Percentiles rank a stretch among this genome's conserved stretches.
These are phyloP conservation scores for Phacellophora camtschatica DNA, from an alignment of 30 jellyfish, hydroid and myxozoan species.

Conservation along the genomic window DNA sequence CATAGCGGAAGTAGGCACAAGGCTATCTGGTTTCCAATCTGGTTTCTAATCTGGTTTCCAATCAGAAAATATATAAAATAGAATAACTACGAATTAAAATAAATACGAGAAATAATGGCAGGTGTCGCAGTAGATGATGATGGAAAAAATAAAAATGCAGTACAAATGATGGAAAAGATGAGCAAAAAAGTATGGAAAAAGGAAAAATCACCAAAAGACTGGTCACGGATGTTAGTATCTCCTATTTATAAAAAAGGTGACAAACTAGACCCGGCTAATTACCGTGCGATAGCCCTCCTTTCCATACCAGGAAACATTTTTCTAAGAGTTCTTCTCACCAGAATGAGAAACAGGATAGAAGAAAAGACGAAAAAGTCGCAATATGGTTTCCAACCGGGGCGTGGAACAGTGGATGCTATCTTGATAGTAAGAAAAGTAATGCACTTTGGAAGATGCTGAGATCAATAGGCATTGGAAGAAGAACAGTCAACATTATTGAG, in stretches of 20 bases:
- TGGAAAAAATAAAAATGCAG: conserved; percentile 30
- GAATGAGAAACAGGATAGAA: neutral
- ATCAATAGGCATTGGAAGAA: conserved; percentile 4
- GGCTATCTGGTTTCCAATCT: too few relatives aligned
- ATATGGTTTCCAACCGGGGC: conserved; percentile 43
- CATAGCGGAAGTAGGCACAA: too few relatives aligned
- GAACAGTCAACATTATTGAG: conserved; percentile 21
- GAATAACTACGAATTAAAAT: too few relatives aligned
- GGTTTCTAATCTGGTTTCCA: too few relatives aligned
- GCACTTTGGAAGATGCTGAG: conserved; percentile 38
- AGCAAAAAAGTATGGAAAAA: neutral
- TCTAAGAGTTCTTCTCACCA: conserved; percentile 10
- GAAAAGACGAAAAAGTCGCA: neutral
- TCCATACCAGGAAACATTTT: conserved; percentile 47
- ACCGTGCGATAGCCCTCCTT: conserved; percentile 29
- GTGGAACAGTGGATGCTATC: conserved; percentile 51
- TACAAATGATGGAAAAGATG: neutral
- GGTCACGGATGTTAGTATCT: conserved; percentile 30
- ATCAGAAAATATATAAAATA: too few relatives aligned
- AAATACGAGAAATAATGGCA: too few relatives aligned
- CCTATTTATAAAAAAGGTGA: conserved; percentile 38
- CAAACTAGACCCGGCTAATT: conserved; percentile 29
- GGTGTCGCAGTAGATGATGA: conserved; percentile 18
- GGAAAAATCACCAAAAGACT: conserved; percentile 16
- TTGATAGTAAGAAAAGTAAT: conserved; percentile 33